These are phyloP conservation scores for Phenganax subtilis DNA, from an alignment of 92 coral and sea anemone species.

Conservation along the genomic window DNA sequence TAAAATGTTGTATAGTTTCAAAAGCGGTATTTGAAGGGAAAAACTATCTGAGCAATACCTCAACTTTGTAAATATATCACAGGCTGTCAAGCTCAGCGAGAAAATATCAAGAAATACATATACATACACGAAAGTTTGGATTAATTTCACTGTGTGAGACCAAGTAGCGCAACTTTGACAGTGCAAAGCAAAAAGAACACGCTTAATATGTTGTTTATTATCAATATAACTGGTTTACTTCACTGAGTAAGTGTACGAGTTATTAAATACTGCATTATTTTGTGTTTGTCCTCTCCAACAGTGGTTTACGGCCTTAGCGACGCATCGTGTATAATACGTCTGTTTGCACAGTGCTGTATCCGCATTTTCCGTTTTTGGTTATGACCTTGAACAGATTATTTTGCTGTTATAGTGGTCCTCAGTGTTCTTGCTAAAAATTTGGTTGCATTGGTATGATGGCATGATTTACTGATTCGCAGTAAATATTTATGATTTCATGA, in stretches of 20 bases:
- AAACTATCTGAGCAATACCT: not conserved
- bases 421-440: not conserved
- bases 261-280: slow-evolving; percentile 2
- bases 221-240: not conserved
- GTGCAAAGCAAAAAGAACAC: not conserved
- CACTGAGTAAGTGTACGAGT: not conserved
- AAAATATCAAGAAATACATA: not conserved
- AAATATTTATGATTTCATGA: no score
- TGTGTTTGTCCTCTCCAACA: not conserved
- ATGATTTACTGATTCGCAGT: no score
- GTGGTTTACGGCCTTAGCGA: slow-evolving; percentile 31
- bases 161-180: not conserved
- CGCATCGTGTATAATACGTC: slow-evolving; percentile 16
- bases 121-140: not conserved
- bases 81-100: not conserved
- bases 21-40: not conserved
- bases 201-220: not conserved
- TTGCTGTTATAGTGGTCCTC: not conserved
- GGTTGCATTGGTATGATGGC: not conserved
- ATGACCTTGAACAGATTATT: not conserved
- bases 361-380: not conserved
- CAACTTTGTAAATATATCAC: no score
- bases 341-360: not conserved
- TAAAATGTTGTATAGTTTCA: not conserved
- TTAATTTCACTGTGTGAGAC: not conserved